Evolutionary conservation across 2,113 vertebrate genomes (phyloP).

Genomic region (Garra rufa): DNA sequence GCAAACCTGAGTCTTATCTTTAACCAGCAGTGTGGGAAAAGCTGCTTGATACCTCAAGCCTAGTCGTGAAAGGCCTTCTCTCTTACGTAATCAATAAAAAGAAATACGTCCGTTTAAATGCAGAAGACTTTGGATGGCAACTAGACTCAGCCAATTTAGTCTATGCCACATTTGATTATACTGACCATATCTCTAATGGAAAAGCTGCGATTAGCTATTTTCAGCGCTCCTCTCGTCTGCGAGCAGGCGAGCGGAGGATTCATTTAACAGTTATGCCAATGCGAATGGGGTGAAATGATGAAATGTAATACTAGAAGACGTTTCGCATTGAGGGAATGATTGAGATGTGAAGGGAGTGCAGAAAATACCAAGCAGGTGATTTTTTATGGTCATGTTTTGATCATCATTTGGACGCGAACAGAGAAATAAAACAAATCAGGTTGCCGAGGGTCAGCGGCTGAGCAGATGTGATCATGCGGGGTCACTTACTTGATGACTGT

Average conservation of each 20-base stretch:
- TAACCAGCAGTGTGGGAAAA: neutral
- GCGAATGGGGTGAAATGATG: slow-evolving; percentile 29
- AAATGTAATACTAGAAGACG: slow-evolving; percentile 43
- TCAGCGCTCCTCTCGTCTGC: neutral
- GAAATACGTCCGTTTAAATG: slow-evolving; percentile 15
- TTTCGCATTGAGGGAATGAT: slow-evolving; percentile 17
- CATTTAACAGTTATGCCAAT: slow-evolving; percentile 43
- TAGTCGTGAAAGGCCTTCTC: neutral
- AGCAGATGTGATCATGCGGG: neutral
- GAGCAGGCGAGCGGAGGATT: neutral
- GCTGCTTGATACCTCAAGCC: neutral
- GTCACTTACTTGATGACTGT: slow-evolving; percentile 97
- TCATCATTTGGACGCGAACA: slow-evolving; percentile 11
- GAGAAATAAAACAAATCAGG: slow-evolving; percentile 27
- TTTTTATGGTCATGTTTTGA: no score
- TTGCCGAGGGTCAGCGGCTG: neutral
- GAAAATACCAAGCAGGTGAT: neutral
- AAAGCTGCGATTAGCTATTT: slow-evolving; percentile 43
- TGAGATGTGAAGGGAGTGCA: slow-evolving; percentile 23
- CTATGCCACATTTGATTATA: slow-evolving; percentile 51
- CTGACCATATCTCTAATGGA: slow-evolving; percentile 41
- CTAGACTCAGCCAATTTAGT: slow-evolving; percentile 41
- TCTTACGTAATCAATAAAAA: slow-evolving; percentile 41
- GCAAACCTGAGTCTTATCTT: neutral
- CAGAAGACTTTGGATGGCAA: slow-evolving; percentile 32